Evolutionary conservation across 1,140 invertebrate genomes (phyloP).

Genomic region (Drosophila prosaltans): DNA sequence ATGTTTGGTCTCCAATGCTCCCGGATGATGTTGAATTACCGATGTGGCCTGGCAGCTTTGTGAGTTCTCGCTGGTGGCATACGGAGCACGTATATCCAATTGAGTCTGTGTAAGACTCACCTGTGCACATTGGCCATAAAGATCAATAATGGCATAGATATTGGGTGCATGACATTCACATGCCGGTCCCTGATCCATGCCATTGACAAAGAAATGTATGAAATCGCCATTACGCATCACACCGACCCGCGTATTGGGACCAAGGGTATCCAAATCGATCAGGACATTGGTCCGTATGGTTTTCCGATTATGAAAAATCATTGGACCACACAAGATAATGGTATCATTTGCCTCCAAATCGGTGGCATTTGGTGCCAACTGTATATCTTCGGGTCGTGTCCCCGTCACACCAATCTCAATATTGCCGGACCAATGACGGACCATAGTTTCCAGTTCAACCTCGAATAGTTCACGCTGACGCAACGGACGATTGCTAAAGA

Average conservation of each 20-base stretch:
- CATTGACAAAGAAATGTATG: constrained; percentile 95
- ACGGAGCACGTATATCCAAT: constrained; percentile 75
- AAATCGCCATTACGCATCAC: constrained; percentile 94
- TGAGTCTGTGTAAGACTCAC: constrained; percentile 85
- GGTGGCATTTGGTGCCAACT: constrained; percentile 94
- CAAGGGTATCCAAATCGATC: constrained; percentile 92
- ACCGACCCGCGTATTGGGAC: constrained; percentile 90
- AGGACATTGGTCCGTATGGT: constrained; percentile 92
- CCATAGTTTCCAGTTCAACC: constrained; percentile 95
- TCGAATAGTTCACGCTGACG: constrained; percentile 96
- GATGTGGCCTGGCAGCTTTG: constrained; percentile 82
- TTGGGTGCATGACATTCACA: constrained; percentile 91
- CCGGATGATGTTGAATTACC: constrained; percentile 73
- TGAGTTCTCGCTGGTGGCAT: constrained; percentile 82
- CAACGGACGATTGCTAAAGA: constrained; percentile 94
- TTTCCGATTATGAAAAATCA: constrained; percentile 92
- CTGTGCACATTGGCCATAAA: constrained; percentile 97
- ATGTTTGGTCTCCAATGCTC: constrained; percentile 72
- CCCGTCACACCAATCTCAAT: constrained; percentile 94
- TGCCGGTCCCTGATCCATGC: constrained; percentile 94
- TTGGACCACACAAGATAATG: constrained; percentile 94
- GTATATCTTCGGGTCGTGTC: constrained; percentile 93
- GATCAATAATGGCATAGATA: constrained; percentile 96
- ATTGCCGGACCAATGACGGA: constrained; percentile 95
- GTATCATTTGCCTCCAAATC: constrained; percentile 94